phyloP scores from a whole-genome alignment of 2,113 vertebrate genomes.

The Puffinus mauretanicus region DNA sequence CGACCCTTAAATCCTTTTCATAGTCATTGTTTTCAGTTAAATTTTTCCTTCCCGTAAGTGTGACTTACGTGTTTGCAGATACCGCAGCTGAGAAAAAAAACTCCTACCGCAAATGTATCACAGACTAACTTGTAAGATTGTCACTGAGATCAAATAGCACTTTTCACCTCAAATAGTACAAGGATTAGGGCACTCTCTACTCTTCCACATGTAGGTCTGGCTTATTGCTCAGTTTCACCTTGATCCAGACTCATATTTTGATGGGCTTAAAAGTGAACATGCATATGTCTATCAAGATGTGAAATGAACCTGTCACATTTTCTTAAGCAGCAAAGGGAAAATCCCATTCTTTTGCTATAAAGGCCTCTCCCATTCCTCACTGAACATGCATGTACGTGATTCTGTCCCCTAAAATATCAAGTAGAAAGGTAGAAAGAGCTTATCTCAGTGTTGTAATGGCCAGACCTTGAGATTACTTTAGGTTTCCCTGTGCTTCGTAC shows the following conservation, averaged over 20 bases:
- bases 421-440: background rate
- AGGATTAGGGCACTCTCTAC: background rate
- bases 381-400: background rate
- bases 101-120: background rate
- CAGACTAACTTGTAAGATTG: background rate
- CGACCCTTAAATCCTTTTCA: background rate
- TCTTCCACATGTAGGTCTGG: background rate
- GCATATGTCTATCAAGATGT: background rate
- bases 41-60: background rate
- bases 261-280: background rate
- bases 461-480: background rate
- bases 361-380: background rate
- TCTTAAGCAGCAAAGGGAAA: background rate
- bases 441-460: background rate
- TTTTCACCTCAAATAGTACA: background rate
- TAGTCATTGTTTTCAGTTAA: background rate
- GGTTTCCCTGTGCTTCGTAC: background rate
- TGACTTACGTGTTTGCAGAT: background rate
- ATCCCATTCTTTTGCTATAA: background rate
- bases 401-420: background rate
- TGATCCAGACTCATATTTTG: background rate
- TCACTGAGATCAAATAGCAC: background rate
- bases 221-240: background rate
- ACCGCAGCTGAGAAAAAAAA: background rate
- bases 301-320: background rate